Conservation (phyloP, 2,888 invertebrate species). For the Nipponacmea schrenckii region DNA sequence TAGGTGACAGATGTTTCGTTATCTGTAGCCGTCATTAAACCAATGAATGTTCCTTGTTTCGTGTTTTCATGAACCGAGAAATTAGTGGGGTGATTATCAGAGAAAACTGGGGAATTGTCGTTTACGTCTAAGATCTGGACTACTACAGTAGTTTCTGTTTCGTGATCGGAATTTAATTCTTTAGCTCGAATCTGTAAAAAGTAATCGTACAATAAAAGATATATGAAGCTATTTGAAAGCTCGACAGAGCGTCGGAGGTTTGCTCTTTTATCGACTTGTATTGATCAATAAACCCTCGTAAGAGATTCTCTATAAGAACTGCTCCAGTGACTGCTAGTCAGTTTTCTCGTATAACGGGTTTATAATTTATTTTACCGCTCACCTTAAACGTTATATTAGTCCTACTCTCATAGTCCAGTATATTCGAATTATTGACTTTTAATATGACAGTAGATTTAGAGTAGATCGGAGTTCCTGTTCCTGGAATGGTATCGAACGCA, state of each 20-base stretch:
- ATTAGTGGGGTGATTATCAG: conserved; percentile 24
- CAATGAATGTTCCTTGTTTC: conserved; percentile 68
- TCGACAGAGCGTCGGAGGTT: too few species aligned
- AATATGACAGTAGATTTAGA: conserved; percentile 46
- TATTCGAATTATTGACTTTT: conserved; percentile 55
- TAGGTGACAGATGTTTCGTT: conserved; percentile 77
- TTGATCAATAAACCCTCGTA: too few species aligned
- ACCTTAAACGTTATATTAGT: conserved; percentile 51
- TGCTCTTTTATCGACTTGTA: too few species aligned
- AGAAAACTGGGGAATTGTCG: conserved; percentile 80
- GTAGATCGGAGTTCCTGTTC: conserved; percentile 32
- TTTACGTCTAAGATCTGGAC: conserved; percentile 81
- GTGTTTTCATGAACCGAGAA: conserved; percentile 48
- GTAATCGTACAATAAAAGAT: too few species aligned
- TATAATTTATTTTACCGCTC: too few species aligned
- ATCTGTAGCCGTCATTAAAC: conserved; percentile 75
- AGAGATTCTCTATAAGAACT: too few species aligned
- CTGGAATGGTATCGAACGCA: conserved; percentile 46
- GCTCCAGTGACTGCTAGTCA: too few species aligned
- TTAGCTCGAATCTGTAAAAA: too few species aligned
- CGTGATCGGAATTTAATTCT: not conserved
- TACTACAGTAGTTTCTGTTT: conserved; percentile 73
- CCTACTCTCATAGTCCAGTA: conserved; percentile 81
- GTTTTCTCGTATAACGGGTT: too few species aligned
- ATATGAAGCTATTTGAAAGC: too few species aligned